These are phyloP conservation scores for Formicarius rufipectus DNA, from an alignment of 2,113 vertebrate species.

Conservation along the genomic window DNA sequence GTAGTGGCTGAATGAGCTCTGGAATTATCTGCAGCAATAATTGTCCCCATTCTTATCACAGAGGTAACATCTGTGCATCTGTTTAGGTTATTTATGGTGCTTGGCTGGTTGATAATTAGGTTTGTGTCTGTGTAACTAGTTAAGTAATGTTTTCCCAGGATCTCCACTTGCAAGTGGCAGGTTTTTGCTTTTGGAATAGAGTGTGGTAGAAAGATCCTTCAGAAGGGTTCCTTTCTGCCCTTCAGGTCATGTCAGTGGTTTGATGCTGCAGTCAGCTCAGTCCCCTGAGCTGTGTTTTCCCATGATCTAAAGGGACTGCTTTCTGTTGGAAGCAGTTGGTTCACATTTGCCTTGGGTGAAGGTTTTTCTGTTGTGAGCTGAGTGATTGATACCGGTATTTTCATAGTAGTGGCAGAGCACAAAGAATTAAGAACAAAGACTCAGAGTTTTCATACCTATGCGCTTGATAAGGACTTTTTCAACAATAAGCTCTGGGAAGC, in stretches of 20 bases:
- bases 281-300: background rate
- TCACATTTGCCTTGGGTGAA: background rate
- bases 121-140: background rate
- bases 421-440: background rate
- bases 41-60: background rate
- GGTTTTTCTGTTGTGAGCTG: background rate
- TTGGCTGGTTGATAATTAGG: background rate
- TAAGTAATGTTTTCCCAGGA: background rate
- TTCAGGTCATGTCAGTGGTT: background rate
- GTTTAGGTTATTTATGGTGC: background rate
- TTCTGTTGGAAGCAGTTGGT: background rate
- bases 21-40: background rate
- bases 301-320: background rate
- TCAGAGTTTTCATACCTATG: background rate
- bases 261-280: background rate
- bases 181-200: background rate
- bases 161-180: background rate
- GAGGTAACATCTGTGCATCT: background rate
- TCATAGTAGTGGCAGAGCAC: background rate
- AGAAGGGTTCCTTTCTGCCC: background rate
- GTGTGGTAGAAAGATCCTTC: background rate
- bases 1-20: background rate
- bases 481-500: background rate
- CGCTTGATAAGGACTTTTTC: background rate
- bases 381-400: background rate